Percentiles rank a stretch among this genome's conserved stretches.
Conservation (phyloP, 2,113 vertebrate genomes). For the Mungos mungo region DNA sequence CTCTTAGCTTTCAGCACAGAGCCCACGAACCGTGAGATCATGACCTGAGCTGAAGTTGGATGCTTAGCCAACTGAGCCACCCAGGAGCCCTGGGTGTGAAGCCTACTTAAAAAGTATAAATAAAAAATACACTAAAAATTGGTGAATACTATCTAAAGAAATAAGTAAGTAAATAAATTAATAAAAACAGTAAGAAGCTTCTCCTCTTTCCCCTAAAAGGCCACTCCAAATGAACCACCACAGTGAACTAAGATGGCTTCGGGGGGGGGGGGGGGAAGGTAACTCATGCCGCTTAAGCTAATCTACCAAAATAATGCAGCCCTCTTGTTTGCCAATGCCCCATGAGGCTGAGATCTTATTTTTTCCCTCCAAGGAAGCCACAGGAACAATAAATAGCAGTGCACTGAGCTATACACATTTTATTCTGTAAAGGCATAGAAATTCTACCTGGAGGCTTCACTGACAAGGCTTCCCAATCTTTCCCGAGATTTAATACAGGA, state of each 20-base stretch:
- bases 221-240: not conserved
- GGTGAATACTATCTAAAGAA: not conserved
- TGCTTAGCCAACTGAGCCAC: too few species aligned
- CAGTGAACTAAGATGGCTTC: not conserved
- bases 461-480: conserved; percentile 52
- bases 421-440: conserved; percentile 48
- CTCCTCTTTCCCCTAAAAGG: not conserved
- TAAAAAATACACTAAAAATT: not conserved
- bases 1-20: too few species aligned
- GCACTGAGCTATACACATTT: not conserved
- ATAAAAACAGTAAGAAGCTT: not conserved
- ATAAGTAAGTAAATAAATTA: not conserved
- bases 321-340: not conserved
- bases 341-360: not conserved
- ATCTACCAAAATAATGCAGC: not conserved
- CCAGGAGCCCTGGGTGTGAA: not conserved
- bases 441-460: conserved; percentile 45
- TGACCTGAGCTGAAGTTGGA: too few species aligned
- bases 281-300: not conserved
- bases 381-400: conserved; percentile 3
- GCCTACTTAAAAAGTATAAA: not conserved
- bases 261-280: not conserved
- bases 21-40: too few species aligned
- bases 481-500: conserved; percentile 57
- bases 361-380: not conserved